A percentile compares a stretch with the other conserved stretches of the same genome.
Conservation (phyloP, 2,113 vertebrate species). For the Pavo muticus region DNA sequence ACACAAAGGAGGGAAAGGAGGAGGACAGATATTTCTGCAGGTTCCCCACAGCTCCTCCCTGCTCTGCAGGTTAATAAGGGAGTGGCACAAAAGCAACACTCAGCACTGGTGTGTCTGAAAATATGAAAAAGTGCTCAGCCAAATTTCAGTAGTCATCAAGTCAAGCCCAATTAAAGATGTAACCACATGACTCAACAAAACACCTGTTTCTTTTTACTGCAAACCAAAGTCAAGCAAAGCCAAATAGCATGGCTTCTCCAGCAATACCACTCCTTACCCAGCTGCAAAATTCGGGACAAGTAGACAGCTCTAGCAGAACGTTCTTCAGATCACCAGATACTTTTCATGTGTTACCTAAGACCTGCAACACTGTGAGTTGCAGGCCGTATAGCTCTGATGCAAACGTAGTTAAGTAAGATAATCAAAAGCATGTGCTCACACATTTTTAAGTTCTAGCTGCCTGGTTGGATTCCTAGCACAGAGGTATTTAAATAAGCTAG, state of each 20-base stretch:
- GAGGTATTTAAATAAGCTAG: conserved; percentile 32
- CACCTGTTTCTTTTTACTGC: conserved; percentile 38
- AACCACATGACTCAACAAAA: not conserved
- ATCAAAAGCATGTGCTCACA: not conserved
- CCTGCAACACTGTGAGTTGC: not conserved
- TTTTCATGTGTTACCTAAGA: not conserved
- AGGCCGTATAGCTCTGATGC: not conserved
- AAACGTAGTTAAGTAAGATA: not conserved
- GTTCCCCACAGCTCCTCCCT: not conserved
- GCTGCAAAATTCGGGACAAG: not conserved
- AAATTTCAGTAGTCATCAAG: not conserved
- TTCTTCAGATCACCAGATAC: not conserved
- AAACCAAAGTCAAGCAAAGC: conserved; percentile 8
- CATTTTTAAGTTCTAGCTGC: not conserved
- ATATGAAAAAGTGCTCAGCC: not conserved
- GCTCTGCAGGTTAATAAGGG: not conserved
- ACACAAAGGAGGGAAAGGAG: not conserved
- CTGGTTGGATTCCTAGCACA: not conserved
- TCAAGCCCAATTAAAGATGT: not conserved
- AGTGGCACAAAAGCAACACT: not conserved
- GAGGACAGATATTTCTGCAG: not conserved
- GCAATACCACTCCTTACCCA: not conserved
- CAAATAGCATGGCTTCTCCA: conserved; percentile 6
- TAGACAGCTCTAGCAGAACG: not conserved
- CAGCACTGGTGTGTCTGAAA: not conserved